A percentile compares a stretch with the other conserved stretches of the same genome.
phyloP scores from a whole-genome alignment of 2,888 invertebrate genomes.

The Melanotus villosus region DNA sequence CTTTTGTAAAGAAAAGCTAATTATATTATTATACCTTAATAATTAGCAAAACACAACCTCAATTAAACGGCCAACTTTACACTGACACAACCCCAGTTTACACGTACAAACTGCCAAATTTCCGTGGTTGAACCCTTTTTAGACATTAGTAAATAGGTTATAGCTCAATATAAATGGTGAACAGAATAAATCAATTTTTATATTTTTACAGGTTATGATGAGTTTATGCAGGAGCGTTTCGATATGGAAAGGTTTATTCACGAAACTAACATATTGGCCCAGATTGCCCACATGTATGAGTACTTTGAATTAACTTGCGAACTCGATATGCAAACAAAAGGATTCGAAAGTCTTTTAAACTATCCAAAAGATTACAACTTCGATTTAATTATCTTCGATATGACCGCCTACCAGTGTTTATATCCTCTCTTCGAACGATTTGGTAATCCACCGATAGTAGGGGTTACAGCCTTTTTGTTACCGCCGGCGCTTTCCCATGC shows the following conservation, averaged over 20 bases:
- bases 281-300: not conserved
- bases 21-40: no score
- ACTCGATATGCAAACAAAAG: constrained; percentile 46
- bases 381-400: constrained; percentile 55
- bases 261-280: not conserved
- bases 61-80: no score
- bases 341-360: constrained; percentile 45
- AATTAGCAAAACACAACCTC: no score
- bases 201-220: not conserved
- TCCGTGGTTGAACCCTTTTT: no score
- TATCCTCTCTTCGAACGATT: constrained; percentile 53
- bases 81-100: no score
- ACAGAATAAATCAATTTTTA: no score
- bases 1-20: no score
- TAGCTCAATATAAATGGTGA: no score
- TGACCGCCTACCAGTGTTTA: constrained; percentile 49
- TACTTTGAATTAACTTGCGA: constrained; percentile 30
- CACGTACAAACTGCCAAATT: no score
- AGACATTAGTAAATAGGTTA: no score
- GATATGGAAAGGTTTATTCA: not conserved
- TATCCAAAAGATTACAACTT: constrained; percentile 53
- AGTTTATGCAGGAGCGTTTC: not conserved
- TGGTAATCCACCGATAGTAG: constrained; percentile 52
- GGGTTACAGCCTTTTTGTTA: constrained; percentile 51
- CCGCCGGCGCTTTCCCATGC: constrained; percentile 49